Conservation (phyloP, 2,888 invertebrate genomes). For the Drosophila testacea region DNA sequence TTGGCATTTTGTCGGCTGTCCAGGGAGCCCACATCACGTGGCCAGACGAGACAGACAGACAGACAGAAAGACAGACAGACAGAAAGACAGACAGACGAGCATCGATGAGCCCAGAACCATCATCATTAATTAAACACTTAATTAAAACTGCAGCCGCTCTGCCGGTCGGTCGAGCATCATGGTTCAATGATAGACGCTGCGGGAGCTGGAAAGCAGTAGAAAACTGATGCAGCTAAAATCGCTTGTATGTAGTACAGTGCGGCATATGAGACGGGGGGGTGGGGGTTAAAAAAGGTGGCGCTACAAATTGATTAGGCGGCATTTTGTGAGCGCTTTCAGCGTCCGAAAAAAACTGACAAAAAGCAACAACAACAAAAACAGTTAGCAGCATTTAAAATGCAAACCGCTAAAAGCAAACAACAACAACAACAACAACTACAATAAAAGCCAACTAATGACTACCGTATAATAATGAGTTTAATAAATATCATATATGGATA, state of each 20-base stretch:
- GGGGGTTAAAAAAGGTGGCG: not conserved
- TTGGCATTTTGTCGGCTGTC: slow-evolving; percentile 15
- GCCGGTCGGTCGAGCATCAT: not conserved
- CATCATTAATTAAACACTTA: slow-evolving; percentile 79
- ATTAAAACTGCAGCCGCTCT: slow-evolving; percentile 69
- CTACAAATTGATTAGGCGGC: slow-evolving; percentile 58
- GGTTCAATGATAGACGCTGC: not conserved
- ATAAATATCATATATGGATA: slow-evolving; percentile 27
- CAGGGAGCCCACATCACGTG: slow-evolving; percentile 28
- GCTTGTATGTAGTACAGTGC: slow-evolving; percentile 20
- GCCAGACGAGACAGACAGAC: slow-evolving; percentile 1
- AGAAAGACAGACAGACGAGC: slow-evolving; percentile 9
- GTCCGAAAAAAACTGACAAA: slow-evolving; percentile 29
- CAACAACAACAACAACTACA: slow-evolving; percentile 27
- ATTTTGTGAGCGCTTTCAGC: slow-evolving; percentile 45
- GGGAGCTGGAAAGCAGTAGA: not conserved
- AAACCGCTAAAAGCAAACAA: slow-evolving; percentile 45
- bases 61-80: too few species aligned
- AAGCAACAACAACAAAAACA: slow-evolving; percentile 18
- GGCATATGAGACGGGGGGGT: slow-evolving; percentile 2
- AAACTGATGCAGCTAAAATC: too few species aligned
- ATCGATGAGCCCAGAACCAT: slow-evolving; percentile 45
- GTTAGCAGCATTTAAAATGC: slow-evolving; percentile 41
- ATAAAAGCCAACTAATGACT: slow-evolving; percentile 33
- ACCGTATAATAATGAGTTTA: slow-evolving; percentile 40